Base-by-base conservation (phyloP, 2,797 vertebrate species). In the Silurus lanzhouensis region DNA sequence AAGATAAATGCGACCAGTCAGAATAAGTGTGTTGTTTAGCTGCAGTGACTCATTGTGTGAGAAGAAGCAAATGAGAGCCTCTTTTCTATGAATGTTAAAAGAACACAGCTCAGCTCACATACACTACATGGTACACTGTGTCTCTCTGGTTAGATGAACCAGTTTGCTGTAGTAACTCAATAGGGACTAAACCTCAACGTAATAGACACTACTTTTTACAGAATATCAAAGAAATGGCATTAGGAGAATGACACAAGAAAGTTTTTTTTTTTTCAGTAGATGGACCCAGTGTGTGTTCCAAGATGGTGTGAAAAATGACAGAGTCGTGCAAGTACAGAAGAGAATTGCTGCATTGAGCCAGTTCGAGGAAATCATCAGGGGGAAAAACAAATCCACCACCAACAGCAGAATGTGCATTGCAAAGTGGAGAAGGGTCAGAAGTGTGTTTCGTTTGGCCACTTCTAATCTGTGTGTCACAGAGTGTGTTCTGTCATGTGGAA, bases 331-430 rank as follows among this genome's bases (percentile, higher is more conserved):
- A 79, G 60, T 74, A 66, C 61, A 63, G 70, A 78, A 76, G 5
- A 70, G 74, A 80, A 76, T 17, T 71, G 63, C 77, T 38, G 12
- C 57, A 67, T 25, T 10, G 22, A 83, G 22, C 48, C 38, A 58
- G 14, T 86, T 89, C 83, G 84, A 77, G 80, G 86, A 88, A 63
- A n/a, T 46, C 31, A 14, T 77, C 57, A 60, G 55, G 57, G 66
- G 12, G 58, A 77, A 52, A 20, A 77, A 60, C 17, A 77, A 15
- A 25, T 19, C n/a, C n/a, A 19, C 25, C 25, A 38, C 20, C 58
- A 58, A 77, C 25, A 77, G 9, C 5, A 0, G 25, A 22, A 27
- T 77, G 75, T 77, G 17, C 27, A 60, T 25, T 38, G 27, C 25
- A 20, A 60, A 60, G 27, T 19, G 57, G 17, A 77, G 55, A 38